phyloP scores from a whole-genome alignment of 1,140 invertebrate species.

The Leptopilina boulardi region DNA sequence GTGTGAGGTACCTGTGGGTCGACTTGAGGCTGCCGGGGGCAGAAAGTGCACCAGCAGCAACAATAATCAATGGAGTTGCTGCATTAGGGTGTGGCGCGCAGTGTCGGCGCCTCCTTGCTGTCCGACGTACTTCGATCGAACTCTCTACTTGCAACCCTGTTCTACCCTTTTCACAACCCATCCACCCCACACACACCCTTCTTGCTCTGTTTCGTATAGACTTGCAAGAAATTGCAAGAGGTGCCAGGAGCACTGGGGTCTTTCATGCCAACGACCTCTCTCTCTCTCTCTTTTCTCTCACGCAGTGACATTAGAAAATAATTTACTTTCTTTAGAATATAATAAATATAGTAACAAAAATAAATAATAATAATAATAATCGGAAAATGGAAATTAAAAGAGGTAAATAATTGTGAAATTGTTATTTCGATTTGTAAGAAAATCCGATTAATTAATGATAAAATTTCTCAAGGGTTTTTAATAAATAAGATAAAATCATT shows the following conservation, averaged over 20 bases:
- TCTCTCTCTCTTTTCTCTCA: not conserved
- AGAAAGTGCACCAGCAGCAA: constrained; percentile 65
- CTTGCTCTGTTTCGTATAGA: constrained; percentile 33
- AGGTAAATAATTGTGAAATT: too few relatives aligned
- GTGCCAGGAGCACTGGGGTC: not conserved
- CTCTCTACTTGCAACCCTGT: constrained; percentile 62
- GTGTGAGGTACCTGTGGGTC: constrained; percentile 51
- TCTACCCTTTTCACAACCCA: constrained; percentile 36
- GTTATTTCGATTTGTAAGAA: too few relatives aligned
- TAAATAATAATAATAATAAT: too few relatives aligned
- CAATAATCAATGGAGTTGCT: constrained; percentile 72
- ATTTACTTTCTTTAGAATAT: too few relatives aligned
- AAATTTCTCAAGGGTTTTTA: too few relatives aligned
- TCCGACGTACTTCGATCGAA: constrained; percentile 70
- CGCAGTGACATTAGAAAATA: too few relatives aligned
- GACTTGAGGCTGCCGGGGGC: constrained; percentile 47
- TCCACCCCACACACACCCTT: constrained; percentile 40
- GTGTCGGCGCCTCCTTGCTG: constrained; percentile 68
- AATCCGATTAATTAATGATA: too few relatives aligned
- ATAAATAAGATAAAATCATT: too few relatives aligned
- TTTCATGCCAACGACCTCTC: not conserved
- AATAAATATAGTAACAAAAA: too few relatives aligned
- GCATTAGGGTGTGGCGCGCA: constrained; percentile 71
- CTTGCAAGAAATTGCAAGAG: constrained; percentile 23
- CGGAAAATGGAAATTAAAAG: too few relatives aligned